Percentiles rank a stretch among this genome's conserved stretches.
phyloP scores from a whole-genome alignment of 2,113 vertebrate genomes.

The Peromyscus leucopus region DNA sequence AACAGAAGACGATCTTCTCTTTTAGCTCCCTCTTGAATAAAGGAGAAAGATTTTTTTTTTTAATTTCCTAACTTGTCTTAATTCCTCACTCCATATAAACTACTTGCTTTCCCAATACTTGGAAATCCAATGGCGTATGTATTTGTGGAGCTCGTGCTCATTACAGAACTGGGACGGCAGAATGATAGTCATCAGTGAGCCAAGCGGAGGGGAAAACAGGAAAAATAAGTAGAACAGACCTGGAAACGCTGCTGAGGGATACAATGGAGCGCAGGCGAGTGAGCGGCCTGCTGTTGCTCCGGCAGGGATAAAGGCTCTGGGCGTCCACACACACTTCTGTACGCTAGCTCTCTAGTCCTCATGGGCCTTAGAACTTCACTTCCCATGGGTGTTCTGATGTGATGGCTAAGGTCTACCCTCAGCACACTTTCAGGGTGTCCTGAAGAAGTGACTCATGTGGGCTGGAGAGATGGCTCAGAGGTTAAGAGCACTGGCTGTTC shows the following conservation, averaged over 20 bases:
- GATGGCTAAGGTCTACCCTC: background rate
- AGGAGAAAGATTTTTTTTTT: background rate
- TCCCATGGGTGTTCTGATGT: background rate
- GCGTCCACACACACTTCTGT: background rate
- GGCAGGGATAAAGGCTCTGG: background rate
- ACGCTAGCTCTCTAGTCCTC: no score
- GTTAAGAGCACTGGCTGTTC: no score
- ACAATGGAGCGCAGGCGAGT: background rate
- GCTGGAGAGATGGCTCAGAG: no score
- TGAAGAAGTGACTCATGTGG: background rate
- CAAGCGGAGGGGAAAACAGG: background rate
- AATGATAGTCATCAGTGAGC: background rate
- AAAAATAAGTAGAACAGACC: background rate
- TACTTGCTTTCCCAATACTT: background rate
- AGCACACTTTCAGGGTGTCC: background rate
- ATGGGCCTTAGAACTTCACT: background rate
- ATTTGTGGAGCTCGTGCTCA: background rate
- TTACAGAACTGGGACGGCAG: background rate
- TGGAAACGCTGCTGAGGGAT: background rate
- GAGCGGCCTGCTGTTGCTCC: background rate
- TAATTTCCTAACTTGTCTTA: background rate
- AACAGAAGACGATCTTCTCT: background rate
- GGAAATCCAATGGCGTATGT: background rate
- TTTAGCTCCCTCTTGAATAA: conserved; percentile 2
- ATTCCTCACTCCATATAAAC: background rate